Conservation (phyloP, 2,888 invertebrate genomes). For the Apocheima hispidaria region DNA sequence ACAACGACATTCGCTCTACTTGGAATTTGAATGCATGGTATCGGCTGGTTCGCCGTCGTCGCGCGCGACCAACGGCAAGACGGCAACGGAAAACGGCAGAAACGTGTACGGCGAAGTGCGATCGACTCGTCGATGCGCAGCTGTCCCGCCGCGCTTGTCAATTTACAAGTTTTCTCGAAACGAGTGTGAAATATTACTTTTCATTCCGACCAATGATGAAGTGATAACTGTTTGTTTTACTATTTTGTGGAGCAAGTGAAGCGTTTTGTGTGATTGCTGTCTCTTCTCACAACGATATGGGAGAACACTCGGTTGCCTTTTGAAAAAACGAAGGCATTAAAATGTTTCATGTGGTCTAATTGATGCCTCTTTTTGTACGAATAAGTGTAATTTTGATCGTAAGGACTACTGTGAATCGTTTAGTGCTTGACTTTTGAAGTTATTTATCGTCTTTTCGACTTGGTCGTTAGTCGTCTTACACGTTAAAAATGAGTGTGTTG, state of each 20-base stretch:
- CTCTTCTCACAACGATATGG: conserved; percentile 85
- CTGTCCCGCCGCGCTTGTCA: conserved; percentile 81
- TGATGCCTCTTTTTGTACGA: conserved; percentile 72
- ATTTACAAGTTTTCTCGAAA: conserved; percentile 78
- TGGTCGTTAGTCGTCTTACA: conserved; percentile 79
- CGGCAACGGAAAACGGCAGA: conserved; percentile 63
- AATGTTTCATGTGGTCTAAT: conserved; percentile 84
- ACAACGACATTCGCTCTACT: conserved; percentile 72
- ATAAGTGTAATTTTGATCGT: conserved; percentile 82
- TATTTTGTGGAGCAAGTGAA: conserved; percentile 79
- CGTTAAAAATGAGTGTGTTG: conserved; percentile 84
- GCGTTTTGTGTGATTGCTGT: conserved; percentile 77
- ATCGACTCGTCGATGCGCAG: conserved; percentile 85
- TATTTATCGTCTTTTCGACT: conserved; percentile 69
- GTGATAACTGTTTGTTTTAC: conserved; percentile 82
- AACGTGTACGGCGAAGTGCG: conserved; percentile 86
- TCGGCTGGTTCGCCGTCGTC: conserved; percentile 59
- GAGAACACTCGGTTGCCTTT: conserved; percentile 84
- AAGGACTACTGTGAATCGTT: conserved; percentile 83
- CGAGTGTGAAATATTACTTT: conserved; percentile 83
- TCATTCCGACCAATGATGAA: conserved; percentile 77
- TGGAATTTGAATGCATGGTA: conserved; percentile 75
- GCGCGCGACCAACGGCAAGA: conserved; percentile 50
- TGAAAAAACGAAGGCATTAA: conserved; percentile 84
- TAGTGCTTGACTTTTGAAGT: conserved; percentile 73